phyloP scores from a whole-genome alignment of 2,113 vertebrate species.

The Myocastor coypus region DNA sequence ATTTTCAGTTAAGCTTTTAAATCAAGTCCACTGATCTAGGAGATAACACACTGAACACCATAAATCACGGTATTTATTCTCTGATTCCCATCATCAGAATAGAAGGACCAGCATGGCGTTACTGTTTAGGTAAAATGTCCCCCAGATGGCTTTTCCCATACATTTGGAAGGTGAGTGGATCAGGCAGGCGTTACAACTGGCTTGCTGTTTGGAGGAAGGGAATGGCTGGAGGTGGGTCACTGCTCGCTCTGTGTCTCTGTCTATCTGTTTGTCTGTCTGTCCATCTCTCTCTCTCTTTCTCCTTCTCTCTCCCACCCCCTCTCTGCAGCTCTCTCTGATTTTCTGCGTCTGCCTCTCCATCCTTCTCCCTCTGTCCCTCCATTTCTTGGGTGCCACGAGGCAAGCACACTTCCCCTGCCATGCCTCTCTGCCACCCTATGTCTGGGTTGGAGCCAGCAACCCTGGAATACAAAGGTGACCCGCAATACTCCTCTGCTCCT shows the following conservation, averaged over 20 bases:
- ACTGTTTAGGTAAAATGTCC: background rate
- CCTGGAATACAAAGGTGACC: background rate
- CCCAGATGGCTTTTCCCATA: background rate
- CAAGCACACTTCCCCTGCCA: background rate
- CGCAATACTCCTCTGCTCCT: background rate
- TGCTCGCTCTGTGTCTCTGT: background rate
- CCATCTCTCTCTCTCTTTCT: background rate
- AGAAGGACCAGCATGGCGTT: background rate
- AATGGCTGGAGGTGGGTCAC: background rate
- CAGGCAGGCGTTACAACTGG: background rate
- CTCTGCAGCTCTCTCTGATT: background rate
- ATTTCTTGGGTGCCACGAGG: background rate
- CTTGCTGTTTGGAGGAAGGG: background rate
- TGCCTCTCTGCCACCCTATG: background rate
- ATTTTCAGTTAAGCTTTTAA: slow-evolving; percentile 7
- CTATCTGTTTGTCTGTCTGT: too few relatives aligned
- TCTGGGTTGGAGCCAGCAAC: background rate
- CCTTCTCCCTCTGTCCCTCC: background rate
- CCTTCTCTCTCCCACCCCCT: too few relatives aligned
- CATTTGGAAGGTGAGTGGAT: background rate
- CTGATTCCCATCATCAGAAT: background rate
- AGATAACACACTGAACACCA: background rate
- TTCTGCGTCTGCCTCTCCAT: too few relatives aligned
- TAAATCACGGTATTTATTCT: background rate
- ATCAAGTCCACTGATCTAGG: background rate